A percentile compares a stretch with the other conserved stretches of the same genome.
Conservation (phyloP, 2,888 invertebrate species). For the Hypomecis punctinalis region DNA sequence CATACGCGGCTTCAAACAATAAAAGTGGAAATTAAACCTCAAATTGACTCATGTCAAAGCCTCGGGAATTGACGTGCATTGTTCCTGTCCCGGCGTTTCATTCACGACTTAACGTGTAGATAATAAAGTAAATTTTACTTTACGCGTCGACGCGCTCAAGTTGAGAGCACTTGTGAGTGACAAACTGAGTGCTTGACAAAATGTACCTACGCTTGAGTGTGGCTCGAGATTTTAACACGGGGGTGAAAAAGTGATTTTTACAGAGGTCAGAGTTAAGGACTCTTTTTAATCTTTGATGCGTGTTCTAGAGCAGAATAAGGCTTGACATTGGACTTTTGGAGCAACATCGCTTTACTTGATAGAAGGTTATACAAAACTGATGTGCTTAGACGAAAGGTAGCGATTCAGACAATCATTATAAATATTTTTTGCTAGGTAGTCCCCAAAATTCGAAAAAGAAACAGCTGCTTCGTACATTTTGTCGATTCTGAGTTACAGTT, state of each 20-base stretch:
- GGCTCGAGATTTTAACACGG: slow-evolving; percentile 26
- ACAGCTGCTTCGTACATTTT: too few relatives aligned
- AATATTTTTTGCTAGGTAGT: too few relatives aligned
- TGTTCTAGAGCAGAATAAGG: not conserved
- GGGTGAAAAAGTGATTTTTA: slow-evolving; percentile 19
- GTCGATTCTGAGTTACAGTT: too few relatives aligned
- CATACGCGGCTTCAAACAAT: slow-evolving; percentile 14
- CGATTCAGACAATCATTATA: too few relatives aligned
- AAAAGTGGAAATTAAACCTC: slow-evolving; percentile 26
- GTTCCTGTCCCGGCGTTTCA: not conserved
- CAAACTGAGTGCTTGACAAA: slow-evolving; percentile 34
- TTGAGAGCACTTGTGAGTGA: slow-evolving; percentile 35
- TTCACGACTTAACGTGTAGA: not conserved
- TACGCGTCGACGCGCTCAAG: slow-evolving; percentile 25
- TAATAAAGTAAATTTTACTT: slow-evolving; percentile 30
- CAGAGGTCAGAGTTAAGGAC: slow-evolving; percentile 7
- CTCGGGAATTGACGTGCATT: slow-evolving; percentile 16
- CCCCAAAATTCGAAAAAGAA: too few relatives aligned
- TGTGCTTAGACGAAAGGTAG: too few relatives aligned
- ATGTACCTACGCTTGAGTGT: slow-evolving; percentile 39
- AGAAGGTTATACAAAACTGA: too few relatives aligned
- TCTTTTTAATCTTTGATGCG: not conserved
- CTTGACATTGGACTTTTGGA: too few relatives aligned
- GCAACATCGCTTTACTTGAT: too few relatives aligned
- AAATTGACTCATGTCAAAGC: slow-evolving; percentile 33